Base-by-base conservation (phyloP, 2,797 vertebrate species). In the Lithobates pipiens region DNA sequence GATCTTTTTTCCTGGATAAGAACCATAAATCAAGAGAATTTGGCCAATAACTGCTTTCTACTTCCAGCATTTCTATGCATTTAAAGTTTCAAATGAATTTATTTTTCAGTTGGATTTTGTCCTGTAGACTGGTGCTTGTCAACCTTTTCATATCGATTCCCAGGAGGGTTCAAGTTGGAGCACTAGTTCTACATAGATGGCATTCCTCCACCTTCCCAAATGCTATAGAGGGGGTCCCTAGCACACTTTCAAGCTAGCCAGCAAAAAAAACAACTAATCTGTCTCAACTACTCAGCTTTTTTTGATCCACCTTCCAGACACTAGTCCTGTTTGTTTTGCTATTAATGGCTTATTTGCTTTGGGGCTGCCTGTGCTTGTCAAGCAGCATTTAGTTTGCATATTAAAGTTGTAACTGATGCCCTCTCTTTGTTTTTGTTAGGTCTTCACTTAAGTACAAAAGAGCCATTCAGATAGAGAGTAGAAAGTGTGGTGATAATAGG, bases 391-490 rank as follows among this genome's bases (percentile, higher is more conserved):
- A 42, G 70, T 13, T 79, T 79, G 21, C 46, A 54, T 82, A 86
- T 77, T 82, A 71, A 72, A 65, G 65, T 80, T 72, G 73, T 77
- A 82, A 77, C 78, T 71, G 78, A 77, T 65, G 79, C 73, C 78
- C 68, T 76, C 44, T 46, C 44, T 76, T 76, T 82, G 67, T 82
- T 82, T 83, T 85, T 71, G 73, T 77, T 44, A 71, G 46, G 65
- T 39, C 73, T 76, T 70, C 77, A 68, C 83, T 80, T 69, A 82
- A 86, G 36, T 39, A 82, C 85, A 82, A 82, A 54, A 82, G 50
- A 42, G 65, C 65, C 71, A 25, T 70, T 57, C 23, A 42, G 6
- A 46, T 25, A 21, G 57, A 78, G 76, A 23, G 63, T 82, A 80
- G 84, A 80, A 81, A 70, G 68, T 82, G 68, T 39, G 39, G 75